These are phyloP conservation scores for Crenuchus spilurus DNA, from an alignment of 2,797 vertebrate species.

Conservation along the genomic window DNA sequence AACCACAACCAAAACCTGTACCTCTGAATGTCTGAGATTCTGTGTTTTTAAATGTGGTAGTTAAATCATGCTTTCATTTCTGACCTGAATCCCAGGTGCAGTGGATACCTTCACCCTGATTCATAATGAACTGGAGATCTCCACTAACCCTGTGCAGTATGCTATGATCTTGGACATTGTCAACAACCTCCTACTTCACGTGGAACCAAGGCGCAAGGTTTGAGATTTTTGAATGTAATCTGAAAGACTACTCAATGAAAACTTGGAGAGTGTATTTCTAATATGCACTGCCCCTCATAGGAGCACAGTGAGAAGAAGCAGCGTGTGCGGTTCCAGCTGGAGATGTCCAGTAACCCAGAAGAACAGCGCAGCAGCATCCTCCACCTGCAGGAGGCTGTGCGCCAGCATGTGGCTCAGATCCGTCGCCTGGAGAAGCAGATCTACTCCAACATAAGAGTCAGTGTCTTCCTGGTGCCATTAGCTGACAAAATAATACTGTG, in stretches of 20 bases:
- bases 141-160: conserved; percentile 97
- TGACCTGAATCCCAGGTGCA: conserved; percentile 79
- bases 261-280: not conserved
- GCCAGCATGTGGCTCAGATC: conserved; percentile 94
- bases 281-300: conserved; percentile 65
- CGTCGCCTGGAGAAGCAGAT: conserved; percentile 96
- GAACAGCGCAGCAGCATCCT: conserved; percentile 98
- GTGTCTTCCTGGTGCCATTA: no score
- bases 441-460: conserved; percentile 94
- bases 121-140: conserved; percentile 97
- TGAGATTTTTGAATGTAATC: not conserved
- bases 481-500: no score
- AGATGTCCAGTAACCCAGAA: conserved; percentile 97
- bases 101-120: conserved; percentile 98
- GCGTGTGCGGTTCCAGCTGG: conserved; percentile 96
- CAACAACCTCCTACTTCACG: conserved; percentile 94
- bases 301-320: conserved; percentile 99
- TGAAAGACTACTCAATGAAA: no score
- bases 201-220: conserved; percentile 97
- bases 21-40: not conserved
- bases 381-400: conserved; percentile 93
- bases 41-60: not conserved
- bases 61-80: not conserved
- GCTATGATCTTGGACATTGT: conserved; percentile 99
- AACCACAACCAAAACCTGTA: not conserved